phyloP scores from a whole-genome alignment of 2,797 vertebrate species.

The Danionella dracula region DNA sequence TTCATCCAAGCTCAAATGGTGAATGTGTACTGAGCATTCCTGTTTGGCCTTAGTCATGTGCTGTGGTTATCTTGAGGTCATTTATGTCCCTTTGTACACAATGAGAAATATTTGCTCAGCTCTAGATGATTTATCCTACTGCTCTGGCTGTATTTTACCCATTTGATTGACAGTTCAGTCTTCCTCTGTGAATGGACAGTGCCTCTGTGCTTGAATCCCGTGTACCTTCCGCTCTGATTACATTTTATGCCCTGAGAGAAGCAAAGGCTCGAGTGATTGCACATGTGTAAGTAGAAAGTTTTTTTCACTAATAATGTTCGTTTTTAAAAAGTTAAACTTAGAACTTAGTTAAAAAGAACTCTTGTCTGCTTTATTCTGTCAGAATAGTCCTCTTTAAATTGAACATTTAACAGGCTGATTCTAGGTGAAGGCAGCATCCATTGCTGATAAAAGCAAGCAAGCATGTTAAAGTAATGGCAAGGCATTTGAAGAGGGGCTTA shows the following conservation, averaged over 20 bases:
- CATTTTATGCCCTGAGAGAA: conserved; percentile 30
- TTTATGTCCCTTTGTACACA: neutral
- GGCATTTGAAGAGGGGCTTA: too few species aligned
- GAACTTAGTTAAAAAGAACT: too few species aligned
- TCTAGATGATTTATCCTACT: neutral
- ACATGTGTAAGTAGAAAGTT: neutral
- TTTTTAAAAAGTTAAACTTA: too few species aligned
- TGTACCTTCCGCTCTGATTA: conserved; percentile 39
- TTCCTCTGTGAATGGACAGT: neutral
- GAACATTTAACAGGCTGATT: too few species aligned
- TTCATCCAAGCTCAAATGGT: too few species aligned
- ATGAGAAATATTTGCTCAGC: neutral
- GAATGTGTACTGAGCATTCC: too few species aligned
- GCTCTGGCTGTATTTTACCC: neutral
- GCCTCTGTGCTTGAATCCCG: neutral
- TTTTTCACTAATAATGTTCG: too few species aligned
- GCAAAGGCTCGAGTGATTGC: neutral
- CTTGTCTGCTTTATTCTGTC: too few species aligned
- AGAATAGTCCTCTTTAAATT: too few species aligned
- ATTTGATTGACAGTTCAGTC: neutral
- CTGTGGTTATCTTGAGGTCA: neutral
- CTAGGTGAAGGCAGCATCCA: too few species aligned
- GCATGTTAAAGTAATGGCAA: too few species aligned
- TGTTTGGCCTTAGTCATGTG: neutral
- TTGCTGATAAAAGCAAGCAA: too few species aligned